These are phyloP conservation scores for Dorcus parallelipipedus DNA, from an alignment of 2,888 invertebrate species.

Conservation along the genomic window DNA sequence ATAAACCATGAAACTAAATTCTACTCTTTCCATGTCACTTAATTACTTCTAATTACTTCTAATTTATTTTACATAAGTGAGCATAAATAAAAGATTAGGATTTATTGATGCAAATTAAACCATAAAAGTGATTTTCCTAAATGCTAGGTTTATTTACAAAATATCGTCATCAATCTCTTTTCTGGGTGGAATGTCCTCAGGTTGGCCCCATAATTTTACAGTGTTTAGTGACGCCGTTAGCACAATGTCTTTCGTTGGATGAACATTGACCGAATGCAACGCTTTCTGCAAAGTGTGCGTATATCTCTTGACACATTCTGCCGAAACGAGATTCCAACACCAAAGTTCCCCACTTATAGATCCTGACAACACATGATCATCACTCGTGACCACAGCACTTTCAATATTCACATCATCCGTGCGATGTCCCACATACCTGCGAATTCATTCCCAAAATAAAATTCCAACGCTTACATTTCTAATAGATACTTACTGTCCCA, in stretches of 20 bases:
- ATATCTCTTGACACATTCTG: slow-evolving; percentile 56
- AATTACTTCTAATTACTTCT: too few species aligned
- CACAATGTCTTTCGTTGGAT: slow-evolving; percentile 71
- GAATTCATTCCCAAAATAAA: slow-evolving; percentile 15
- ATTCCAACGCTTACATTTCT: neutral
- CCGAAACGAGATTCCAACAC: slow-evolving; percentile 87
- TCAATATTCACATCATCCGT: slow-evolving; percentile 83
- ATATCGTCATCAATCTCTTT: too few species aligned
- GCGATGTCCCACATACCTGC: slow-evolving; percentile 77
- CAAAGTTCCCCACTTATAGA: slow-evolving; percentile 83
- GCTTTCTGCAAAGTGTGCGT: slow-evolving; percentile 56
- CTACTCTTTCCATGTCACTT: too few species aligned
- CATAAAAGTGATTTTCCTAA: too few species aligned
- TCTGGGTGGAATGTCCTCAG: slow-evolving; percentile 25
- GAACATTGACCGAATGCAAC: slow-evolving; percentile 76
- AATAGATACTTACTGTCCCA: slow-evolving; percentile 61
- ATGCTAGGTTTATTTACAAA: too few species aligned
- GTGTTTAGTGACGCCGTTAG: slow-evolving; percentile 72
- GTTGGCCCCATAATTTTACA: slow-evolving; percentile 65
- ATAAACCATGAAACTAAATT: too few species aligned
- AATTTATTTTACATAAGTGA: too few species aligned
- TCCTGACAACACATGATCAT: slow-evolving; percentile 84
- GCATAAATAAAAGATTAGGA: too few species aligned
- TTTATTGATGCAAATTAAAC: too few species aligned
- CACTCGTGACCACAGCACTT: slow-evolving; percentile 78